phyloP scores from a whole-genome alignment of 1,140 invertebrate species.

The Pissodes strobi region DNA sequence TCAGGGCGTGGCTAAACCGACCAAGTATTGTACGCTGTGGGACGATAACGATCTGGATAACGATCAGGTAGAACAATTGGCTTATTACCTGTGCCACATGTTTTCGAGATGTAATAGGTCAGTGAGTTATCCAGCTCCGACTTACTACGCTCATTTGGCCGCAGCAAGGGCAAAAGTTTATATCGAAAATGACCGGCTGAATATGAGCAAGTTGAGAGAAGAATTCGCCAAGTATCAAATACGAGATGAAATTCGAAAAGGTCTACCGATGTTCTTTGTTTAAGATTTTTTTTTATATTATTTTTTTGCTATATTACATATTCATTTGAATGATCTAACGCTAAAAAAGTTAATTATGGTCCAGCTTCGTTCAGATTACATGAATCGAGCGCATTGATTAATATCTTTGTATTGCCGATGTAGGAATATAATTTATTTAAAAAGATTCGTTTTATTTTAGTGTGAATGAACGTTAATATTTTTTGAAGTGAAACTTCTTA shows the following conservation, averaged over 20 bases:
- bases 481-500: too few species aligned
- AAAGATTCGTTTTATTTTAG: not conserved
- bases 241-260: constrained; percentile 43
- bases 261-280: constrained; percentile 52
- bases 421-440: too few species aligned
- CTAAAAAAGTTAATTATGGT: too few species aligned
- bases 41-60: constrained; percentile 77
- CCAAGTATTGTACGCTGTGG: constrained; percentile 84
- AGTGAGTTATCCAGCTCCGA: constrained; percentile 91
- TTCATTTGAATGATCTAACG: too few species aligned
- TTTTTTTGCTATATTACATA: not conserved
- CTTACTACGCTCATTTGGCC: constrained; percentile 93
- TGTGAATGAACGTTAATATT: not conserved
- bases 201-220: constrained; percentile 39
- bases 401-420: too few species aligned
- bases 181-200: constrained; percentile 41
- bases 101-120: constrained; percentile 84
- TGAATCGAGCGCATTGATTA: too few species aligned
- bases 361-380: too few species aligned
- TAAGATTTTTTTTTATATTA: constrained; percentile 17
- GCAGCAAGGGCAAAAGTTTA: constrained; percentile 70
- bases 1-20: constrained; percentile 85
- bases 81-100: constrained; percentile 87
- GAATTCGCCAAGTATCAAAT: constrained; percentile 38
- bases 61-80: constrained; percentile 68